Conservation (phyloP, 2,888 invertebrate genomes). For the Dryobotodes eremita region DNA sequence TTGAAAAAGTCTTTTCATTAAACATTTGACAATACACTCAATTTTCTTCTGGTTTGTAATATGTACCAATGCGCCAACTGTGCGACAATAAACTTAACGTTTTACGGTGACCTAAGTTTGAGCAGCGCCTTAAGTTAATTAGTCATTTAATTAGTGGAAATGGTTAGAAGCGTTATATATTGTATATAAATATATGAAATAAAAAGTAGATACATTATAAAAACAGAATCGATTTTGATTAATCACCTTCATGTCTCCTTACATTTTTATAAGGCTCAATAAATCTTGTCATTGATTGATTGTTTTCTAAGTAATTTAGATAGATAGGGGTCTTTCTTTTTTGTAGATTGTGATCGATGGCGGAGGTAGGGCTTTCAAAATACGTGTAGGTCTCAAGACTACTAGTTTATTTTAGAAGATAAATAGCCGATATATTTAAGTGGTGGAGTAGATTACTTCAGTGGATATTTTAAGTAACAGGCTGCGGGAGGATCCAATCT, state of each 20-base stretch:
- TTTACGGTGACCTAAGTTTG: too few relatives aligned
- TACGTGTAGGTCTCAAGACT: slow-evolving; percentile 19
- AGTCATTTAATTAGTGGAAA: too few relatives aligned
- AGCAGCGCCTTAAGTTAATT: too few relatives aligned
- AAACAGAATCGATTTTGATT: slow-evolving; percentile 31
- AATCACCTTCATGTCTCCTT: slow-evolving; percentile 24
- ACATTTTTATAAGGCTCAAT: slow-evolving; percentile 59
- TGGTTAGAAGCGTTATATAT: too few relatives aligned
- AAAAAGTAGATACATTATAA: slow-evolving; percentile 24
- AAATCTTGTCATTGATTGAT: slow-evolving; percentile 63
- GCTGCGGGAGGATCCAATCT: slow-evolving; percentile 68
- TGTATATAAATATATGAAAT: too few relatives aligned
- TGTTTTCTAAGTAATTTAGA: slow-evolving; percentile 56
- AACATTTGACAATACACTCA: too few relatives aligned
- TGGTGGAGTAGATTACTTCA: slow-evolving; percentile 40
- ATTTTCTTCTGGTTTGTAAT: too few relatives aligned
- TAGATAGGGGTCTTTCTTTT: slow-evolving; percentile 48
- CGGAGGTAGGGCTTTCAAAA: slow-evolving; percentile 29
- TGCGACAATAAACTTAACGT: too few relatives aligned
- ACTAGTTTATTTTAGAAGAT: slow-evolving; percentile 10
- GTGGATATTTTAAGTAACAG: slow-evolving; percentile 63
- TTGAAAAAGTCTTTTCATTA: too few relatives aligned
- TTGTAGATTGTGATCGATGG: slow-evolving; percentile 58
- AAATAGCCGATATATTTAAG: slow-evolving; percentile 28
- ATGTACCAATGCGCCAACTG: too few relatives aligned